These are phyloP conservation scores for Scaptomyza pallida DNA, from an alignment of 1,140 invertebrate species.

Conservation along the genomic window DNA sequence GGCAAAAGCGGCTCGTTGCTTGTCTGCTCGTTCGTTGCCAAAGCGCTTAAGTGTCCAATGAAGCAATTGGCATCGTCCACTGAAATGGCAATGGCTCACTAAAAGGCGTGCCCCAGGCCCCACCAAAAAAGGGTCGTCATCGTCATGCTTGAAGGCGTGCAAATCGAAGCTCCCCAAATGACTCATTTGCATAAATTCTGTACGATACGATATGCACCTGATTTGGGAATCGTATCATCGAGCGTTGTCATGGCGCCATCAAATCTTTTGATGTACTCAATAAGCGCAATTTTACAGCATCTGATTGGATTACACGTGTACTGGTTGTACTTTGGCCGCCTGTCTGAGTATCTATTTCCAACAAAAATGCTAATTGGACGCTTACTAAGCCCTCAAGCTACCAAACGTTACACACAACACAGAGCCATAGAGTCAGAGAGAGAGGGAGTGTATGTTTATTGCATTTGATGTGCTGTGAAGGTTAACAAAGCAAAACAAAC, in stretches of 20 bases:
- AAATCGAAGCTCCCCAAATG: constrained; percentile 49
- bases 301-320: constrained; percentile 68
- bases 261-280: constrained; percentile 63
- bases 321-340: background rate
- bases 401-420: background rate
- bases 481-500: constrained; percentile 14
- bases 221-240: background rate
- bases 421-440: background rate
- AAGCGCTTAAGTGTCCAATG: constrained; percentile 51
- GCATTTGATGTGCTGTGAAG: constrained; percentile 5
- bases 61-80: constrained; percentile 58
- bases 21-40: constrained; percentile 54
- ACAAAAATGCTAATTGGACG: constrained; percentile 63
- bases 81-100: constrained; percentile 54
- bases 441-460: background rate
- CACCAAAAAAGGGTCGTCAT: constrained; percentile 12
- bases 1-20: no score
- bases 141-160: constrained; percentile 46
- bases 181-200: constrained; percentile 68
- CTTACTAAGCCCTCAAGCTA: constrained; percentile 1
- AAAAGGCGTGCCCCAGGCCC: constrained; percentile 29
- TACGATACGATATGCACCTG: constrained; percentile 41
- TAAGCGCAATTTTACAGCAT: constrained; percentile 63
- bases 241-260: constrained; percentile 48
- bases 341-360: constrained; percentile 44